Conservation (phyloP, 2,888 invertebrate species). For the Pristionchus exspectatus region DNA sequence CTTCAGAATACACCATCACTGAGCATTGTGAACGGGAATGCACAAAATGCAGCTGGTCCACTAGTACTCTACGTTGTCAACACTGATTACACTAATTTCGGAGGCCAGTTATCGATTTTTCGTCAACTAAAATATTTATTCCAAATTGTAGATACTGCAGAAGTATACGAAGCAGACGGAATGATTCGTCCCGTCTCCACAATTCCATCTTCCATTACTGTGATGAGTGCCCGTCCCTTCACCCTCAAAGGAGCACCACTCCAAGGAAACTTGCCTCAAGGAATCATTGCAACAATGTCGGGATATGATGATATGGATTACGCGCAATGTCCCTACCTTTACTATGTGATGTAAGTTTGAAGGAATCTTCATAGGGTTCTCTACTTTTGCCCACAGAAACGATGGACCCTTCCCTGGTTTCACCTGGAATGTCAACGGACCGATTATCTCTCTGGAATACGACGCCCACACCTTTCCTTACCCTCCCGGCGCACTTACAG, state of each 20-base stretch:
- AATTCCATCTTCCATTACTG: background rate
- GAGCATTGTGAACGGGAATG: background rate
- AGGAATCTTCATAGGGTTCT: background rate
- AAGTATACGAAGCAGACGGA: background rate
- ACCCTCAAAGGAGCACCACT: background rate
- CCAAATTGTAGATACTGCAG: background rate
- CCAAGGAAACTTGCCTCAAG: background rate
- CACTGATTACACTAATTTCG: background rate
- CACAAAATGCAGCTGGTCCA: background rate
- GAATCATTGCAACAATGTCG: background rate
- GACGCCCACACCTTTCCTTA: background rate
- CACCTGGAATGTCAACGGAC: slow-evolving; percentile 1
- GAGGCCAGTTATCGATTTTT: background rate
- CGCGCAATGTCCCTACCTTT: background rate
- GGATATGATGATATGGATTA: background rate
- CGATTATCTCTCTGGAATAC: background rate
- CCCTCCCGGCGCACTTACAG: slow-evolving; percentile 10
- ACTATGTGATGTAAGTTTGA: slow-evolving; percentile 6
- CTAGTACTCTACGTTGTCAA: background rate
- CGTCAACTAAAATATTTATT: background rate
- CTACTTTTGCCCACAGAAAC: background rate
- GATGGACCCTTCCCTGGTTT: slow-evolving; percentile 20
- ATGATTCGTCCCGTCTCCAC: background rate
- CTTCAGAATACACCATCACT: background rate
- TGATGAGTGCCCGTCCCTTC: slow-evolving; percentile 21